Percentiles rank a stretch among this genome's conserved stretches.
Conservation (phyloP, 1,140 invertebrate genomes). For the Drosophila neocordata region DNA sequence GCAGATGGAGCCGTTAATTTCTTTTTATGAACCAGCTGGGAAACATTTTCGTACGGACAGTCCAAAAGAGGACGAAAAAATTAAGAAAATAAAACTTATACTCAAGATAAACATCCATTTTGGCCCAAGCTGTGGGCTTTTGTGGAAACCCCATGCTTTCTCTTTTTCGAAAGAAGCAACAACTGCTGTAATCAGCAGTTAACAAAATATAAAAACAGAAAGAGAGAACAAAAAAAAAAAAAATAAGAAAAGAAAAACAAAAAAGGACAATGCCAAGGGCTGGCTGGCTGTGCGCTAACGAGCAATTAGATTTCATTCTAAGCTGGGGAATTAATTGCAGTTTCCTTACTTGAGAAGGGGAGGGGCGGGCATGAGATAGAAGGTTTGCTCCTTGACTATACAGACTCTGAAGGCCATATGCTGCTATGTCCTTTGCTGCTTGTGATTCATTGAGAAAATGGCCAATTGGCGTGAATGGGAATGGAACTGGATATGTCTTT, state of each 20-base stretch:
- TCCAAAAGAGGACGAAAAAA: conserved; percentile 34
- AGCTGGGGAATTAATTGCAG: conserved; percentile 79
- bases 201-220: conserved; percentile 82
- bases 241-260: conserved; percentile 19
- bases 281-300: conserved; percentile 75
- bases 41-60: conserved; percentile 67
- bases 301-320: conserved; percentile 83
- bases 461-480: conserved; percentile 61
- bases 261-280: conserved; percentile 30
- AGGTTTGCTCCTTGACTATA: too few species aligned
- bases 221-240: conserved; percentile 9
- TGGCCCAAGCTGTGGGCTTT: not conserved
- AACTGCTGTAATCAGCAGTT: conserved; percentile 83
- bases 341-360: conserved; percentile 42
- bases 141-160: not conserved
- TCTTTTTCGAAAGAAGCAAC: conserved; percentile 40
- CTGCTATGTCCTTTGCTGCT: conserved; percentile 42
- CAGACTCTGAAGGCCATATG: conserved; percentile 54
- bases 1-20: conserved; percentile 77
- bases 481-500: not conserved
- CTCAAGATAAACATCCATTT: conserved; percentile 67
- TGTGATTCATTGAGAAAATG: conserved; percentile 54
- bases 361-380: conserved; percentile 36
- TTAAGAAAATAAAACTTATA: conserved; percentile 75
- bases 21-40: conserved; percentile 83